These are phyloP conservation scores for Blastobasis adustella DNA, from an alignment of 2,888 invertebrate genomes.

Conservation along the genomic window DNA sequence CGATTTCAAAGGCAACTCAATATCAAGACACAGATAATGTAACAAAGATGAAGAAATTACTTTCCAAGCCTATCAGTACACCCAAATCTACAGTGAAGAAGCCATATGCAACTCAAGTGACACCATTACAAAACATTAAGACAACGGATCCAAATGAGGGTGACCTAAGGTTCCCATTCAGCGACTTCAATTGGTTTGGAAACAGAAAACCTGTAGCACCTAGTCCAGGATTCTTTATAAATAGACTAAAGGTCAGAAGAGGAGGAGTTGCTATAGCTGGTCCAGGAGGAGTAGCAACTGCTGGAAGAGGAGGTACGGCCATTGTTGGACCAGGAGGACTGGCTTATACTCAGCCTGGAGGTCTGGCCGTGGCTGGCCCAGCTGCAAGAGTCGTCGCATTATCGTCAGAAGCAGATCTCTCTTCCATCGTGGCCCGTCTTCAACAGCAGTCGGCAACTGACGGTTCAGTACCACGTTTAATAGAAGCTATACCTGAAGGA, in stretches of 20 bases:
- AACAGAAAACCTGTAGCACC: constrained; percentile 47
- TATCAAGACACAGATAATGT: constrained; percentile 29
- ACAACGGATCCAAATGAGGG: constrained; percentile 30
- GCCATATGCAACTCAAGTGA: constrained; percentile 13
- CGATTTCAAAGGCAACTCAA: constrained; percentile 27
- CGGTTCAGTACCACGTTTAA: constrained; percentile 49
- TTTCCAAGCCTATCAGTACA: constrained; percentile 26
- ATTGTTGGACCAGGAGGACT: constrained; percentile 87
- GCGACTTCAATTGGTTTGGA: constrained; percentile 39
- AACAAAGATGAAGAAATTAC: constrained; percentile 36
- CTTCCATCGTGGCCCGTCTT: constrained; percentile 63
- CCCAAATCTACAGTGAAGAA: constrained; percentile 32
- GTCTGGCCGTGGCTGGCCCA: constrained; percentile 84
- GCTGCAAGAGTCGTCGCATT: constrained; percentile 82
- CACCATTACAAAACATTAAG: constrained; percentile 29
- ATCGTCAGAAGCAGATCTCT: constrained; percentile 76
- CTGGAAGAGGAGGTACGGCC: constrained; percentile 85
- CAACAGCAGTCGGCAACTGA: constrained; percentile 44
- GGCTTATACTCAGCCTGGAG: constrained; percentile 84
- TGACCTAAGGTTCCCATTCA: constrained; percentile 39
- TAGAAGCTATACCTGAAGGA: constrained; percentile 76
- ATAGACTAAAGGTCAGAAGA: constrained; percentile 79
- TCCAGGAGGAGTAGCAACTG: constrained; percentile 87
- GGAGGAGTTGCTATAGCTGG: constrained; percentile 89
- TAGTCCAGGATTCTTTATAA: constrained; percentile 80